phyloP scores from a whole-genome alignment of 2,888 invertebrate species.

The Mythimna lalbum region DNA sequence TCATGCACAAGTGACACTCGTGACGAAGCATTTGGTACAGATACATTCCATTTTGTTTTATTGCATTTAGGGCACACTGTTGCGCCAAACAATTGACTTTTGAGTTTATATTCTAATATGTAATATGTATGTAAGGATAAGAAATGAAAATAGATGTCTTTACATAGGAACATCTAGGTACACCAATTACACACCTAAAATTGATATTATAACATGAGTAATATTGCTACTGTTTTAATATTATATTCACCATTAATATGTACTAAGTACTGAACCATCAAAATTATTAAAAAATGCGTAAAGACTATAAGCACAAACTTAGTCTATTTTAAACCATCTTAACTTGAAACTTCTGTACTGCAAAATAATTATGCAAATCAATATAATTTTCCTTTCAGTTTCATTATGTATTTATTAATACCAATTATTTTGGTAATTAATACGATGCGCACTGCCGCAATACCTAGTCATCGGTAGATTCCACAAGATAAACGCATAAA shows the following conservation, averaged over 20 bases:
- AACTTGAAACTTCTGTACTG: slow-evolving; percentile 11
- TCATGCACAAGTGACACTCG: too few species aligned
- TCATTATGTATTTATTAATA: slow-evolving; percentile 33
- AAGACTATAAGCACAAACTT: background rate
- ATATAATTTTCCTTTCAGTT: slow-evolving; percentile 45
- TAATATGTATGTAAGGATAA: too few species aligned
- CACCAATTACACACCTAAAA: too few species aligned
- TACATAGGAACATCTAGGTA: too few species aligned
- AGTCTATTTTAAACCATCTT: slow-evolving; percentile 13
- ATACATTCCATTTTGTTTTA: too few species aligned
- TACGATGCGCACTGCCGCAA: slow-evolving; percentile 44
- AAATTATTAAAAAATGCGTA: background rate
- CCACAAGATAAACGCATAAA: slow-evolving; percentile 45
- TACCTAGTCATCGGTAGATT: slow-evolving; percentile 35
- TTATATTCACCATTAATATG: too few species aligned
- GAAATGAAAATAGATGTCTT: too few species aligned
- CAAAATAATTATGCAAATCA: slow-evolving; percentile 42
- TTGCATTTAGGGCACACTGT: too few species aligned
- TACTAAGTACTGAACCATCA: background rate
- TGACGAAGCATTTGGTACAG: too few species aligned
- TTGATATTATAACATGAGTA: background rate
- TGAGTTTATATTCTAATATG: too few species aligned
- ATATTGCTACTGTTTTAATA: background rate
- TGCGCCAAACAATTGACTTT: too few species aligned
- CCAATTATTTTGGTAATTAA: slow-evolving; percentile 45